These are phyloP conservation scores for Cephus pulcher DNA, from an alignment of 2,888 invertebrate species.

Conservation along the genomic window DNA sequence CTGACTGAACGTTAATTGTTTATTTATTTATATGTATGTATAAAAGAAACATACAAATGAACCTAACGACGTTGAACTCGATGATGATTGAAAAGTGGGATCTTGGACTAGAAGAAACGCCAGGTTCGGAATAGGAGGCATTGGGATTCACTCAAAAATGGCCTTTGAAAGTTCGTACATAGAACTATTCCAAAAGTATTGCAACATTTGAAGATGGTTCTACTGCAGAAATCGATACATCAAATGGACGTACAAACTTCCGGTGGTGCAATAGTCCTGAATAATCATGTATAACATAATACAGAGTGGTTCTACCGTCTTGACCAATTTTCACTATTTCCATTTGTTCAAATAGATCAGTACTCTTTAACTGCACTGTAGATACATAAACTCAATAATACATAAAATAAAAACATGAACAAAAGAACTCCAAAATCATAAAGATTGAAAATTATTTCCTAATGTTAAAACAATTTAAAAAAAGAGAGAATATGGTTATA, in stretches of 20 bases:
- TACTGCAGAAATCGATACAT: not conserved
- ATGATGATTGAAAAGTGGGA: not conserved
- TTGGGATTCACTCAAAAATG: not conserved
- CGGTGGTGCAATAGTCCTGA: not conserved
- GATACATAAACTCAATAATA: not conserved
- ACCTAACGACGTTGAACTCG: not conserved
- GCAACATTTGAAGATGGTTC: not conserved
- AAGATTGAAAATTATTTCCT: not conserved
- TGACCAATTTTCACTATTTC: not conserved
- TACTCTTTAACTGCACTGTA: not conserved
- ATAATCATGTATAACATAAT: not conserved
- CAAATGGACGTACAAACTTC: not conserved
- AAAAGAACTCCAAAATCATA: not conserved
- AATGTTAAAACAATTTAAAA: not conserved
- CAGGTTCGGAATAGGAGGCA: not conserved
- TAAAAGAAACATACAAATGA: not conserved
- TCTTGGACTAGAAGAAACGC: not conserved
- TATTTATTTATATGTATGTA: not conserved
- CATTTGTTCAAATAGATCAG: not conserved
- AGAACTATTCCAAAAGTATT: not conserved
- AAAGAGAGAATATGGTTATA: not conserved
- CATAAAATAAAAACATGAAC: not conserved
- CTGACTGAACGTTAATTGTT: not conserved
- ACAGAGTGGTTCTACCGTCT: not conserved
- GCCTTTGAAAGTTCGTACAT: not conserved